Percentiles rank a stretch among this genome's conserved stretches.
These are phyloP conservation scores for Drosophila pseudotakahashii DNA, from an alignment of 2,888 invertebrate genomes.

Conservation along the genomic window DNA sequence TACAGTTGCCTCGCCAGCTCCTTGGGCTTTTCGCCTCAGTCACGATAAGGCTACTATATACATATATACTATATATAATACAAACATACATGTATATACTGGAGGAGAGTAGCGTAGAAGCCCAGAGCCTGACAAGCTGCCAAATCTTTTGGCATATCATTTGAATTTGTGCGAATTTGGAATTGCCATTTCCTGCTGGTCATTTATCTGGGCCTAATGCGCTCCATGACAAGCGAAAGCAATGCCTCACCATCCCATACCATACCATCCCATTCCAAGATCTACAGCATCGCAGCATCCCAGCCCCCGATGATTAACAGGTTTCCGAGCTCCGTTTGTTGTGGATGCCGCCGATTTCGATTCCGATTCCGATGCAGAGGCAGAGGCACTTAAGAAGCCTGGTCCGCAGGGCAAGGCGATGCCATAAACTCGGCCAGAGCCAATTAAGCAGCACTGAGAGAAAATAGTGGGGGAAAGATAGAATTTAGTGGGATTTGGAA, in stretches of 20 bases:
- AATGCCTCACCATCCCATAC: slow-evolving; percentile 20
- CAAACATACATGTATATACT: not conserved
- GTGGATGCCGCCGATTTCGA: slow-evolving; percentile 13
- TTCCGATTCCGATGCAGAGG: slow-evolving; percentile 6
- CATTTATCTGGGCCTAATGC: slow-evolving; percentile 65
- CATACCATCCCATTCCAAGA: slow-evolving; percentile 15
- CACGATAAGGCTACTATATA: slow-evolving; percentile 26
- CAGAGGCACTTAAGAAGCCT: slow-evolving; percentile 19
- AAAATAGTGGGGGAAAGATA: not conserved
- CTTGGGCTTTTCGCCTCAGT: slow-evolving; percentile 22
- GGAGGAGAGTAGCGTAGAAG: not conserved
- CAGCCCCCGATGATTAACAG: slow-evolving; percentile 65
- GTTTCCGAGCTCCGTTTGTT: slow-evolving; percentile 40
- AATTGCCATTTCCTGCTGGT: slow-evolving; percentile 63
- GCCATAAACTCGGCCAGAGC: slow-evolving; percentile 35
- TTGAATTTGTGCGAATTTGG: slow-evolving; percentile 52
- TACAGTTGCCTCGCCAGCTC: slow-evolving; percentile 32
- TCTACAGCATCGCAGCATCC: not conserved
- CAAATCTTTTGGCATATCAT: slow-evolving; percentile 61
- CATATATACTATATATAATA: not conserved
- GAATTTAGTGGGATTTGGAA: too few species aligned
- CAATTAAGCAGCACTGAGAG: slow-evolving; percentile 29
- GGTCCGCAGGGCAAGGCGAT: not conserved
- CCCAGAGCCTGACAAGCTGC: slow-evolving; percentile 34
- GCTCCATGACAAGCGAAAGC: slow-evolving; percentile 61